These are phyloP conservation scores for Eulemur rubriventer DNA, from an alignment of 2,797 vertebrate species.

Conservation along the genomic window DNA sequence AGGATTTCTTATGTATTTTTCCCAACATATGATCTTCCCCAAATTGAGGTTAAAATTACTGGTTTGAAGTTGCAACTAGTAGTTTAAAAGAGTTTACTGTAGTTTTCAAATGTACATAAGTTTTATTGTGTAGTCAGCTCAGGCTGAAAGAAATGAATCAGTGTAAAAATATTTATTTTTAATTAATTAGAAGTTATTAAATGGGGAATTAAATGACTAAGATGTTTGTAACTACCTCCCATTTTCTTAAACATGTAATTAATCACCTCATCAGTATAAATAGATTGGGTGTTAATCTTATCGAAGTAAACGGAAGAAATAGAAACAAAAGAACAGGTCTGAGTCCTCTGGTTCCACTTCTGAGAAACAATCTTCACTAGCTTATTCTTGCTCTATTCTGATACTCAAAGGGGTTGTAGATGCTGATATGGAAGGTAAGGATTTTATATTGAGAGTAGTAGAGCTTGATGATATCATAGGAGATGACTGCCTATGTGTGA, in stretches of 20 bases:
- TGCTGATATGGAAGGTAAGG: accelerated
- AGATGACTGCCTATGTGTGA: neutral
- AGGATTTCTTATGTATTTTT: neutral
- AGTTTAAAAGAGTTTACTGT: neutral
- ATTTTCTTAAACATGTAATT: neutral
- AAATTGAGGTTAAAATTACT: neutral
- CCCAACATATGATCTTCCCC: neutral
- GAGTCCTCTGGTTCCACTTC: neutral
- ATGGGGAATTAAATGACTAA: neutral
- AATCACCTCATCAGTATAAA: neutral
- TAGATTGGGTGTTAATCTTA: neutral
- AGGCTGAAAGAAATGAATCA: neutral
- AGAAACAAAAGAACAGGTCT: neutral
- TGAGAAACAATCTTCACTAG: neutral
- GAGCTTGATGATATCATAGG: neutral
- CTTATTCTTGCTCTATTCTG: neutral
- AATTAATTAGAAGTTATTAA: neutral
- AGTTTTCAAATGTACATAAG: neutral
- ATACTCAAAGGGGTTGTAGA: neutral
- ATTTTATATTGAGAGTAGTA: neutral
- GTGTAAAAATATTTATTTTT: neutral
- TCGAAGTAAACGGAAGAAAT: neutral
- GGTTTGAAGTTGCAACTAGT: neutral
- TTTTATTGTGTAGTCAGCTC: neutral
- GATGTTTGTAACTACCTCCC: neutral